These are phyloP conservation scores for Poeciliopsis turrubarensis DNA, from an alignment of 2,113 vertebrate species.

Conservation along the genomic window DNA sequence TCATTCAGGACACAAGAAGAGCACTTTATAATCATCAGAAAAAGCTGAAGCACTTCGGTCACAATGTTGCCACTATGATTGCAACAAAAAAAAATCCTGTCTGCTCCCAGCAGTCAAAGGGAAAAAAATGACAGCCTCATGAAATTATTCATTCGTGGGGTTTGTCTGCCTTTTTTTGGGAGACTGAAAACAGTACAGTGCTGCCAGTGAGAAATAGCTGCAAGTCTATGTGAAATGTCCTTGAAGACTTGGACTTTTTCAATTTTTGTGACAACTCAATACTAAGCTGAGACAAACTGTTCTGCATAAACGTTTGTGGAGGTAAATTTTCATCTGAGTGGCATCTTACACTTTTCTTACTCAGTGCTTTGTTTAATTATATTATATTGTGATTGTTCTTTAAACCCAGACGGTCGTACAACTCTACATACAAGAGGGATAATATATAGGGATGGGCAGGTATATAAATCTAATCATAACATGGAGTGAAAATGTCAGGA, in stretches of 20 bases:
- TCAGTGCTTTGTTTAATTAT: constrained; percentile 47
- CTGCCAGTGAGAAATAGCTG: constrained; percentile 11
- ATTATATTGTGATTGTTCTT: constrained; percentile 19
- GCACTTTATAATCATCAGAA: constrained; percentile 29
- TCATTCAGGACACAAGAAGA: constrained; percentile 35
- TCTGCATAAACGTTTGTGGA: constrained; percentile 33
- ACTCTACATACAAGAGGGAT: background rate
- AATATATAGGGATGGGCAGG: background rate
- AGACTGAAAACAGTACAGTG: constrained; percentile 13
- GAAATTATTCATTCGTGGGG: constrained; percentile 40
- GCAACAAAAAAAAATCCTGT: constrained; percentile 16
- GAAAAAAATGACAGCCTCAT: constrained; percentile 26
- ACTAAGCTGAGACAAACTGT: constrained; percentile 49
- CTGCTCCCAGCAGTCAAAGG: constrained; percentile 16
- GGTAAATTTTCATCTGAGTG: constrained; percentile 30
- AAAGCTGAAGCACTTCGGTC: constrained; percentile 38
- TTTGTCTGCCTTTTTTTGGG: constrained; percentile 8
- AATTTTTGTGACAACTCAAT: constrained; percentile 50
- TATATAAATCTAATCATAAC: background rate
- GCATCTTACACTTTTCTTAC: constrained; percentile 36
- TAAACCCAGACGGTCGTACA: constrained; percentile 1
- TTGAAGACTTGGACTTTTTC: constrained; percentile 47
- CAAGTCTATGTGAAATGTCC: constrained; percentile 20
- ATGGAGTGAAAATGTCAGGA: no score
- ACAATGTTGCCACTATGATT: constrained; percentile 29